Conservation (phyloP, 2,797 vertebrate species). For the Darevskia mixta region DNA sequence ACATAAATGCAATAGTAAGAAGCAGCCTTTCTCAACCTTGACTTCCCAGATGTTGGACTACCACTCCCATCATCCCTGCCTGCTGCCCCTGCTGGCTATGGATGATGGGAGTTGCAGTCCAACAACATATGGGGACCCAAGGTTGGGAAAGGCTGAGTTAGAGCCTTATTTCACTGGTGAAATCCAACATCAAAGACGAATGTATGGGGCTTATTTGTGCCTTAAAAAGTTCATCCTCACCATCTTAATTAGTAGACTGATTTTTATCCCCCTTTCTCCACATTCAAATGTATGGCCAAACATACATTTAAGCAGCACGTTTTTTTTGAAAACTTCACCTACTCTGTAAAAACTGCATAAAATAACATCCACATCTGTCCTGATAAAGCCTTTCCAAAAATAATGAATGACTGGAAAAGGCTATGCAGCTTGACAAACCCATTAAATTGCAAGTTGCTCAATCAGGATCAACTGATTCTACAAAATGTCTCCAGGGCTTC, state of each 20-base stretch:
- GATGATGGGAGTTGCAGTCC: too few relatives aligned
- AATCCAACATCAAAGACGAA: neutral
- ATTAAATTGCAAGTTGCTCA: conserved; percentile 29
- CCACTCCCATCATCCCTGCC: too few relatives aligned
- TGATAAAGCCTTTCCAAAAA: neutral
- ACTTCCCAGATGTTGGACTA: too few relatives aligned
- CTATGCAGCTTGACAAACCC: conserved; percentile 4
- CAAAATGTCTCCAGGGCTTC: conserved; percentile 34
- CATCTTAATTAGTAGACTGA: conserved; percentile 14
- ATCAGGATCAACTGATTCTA: conserved; percentile 51
- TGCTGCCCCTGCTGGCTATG: too few relatives aligned
- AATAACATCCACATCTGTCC: neutral
- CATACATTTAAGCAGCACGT: conserved; percentile 13
- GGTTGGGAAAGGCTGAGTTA: neutral
- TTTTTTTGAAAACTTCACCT: neutral
- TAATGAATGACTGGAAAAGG: neutral
- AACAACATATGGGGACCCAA: too few relatives aligned
- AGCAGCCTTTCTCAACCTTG: too few relatives aligned
- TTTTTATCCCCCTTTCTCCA: neutral
- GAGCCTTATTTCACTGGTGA: conserved; percentile 35
- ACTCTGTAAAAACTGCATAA: neutral
- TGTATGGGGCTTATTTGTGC: neutral
- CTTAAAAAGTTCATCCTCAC: neutral
- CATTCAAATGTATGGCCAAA: neutral
- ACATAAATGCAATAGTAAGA: neutral